A percentile compares a stretch with the other conserved stretches of the same genome.
Conservation (phyloP, 2,113 vertebrate genomes). For the Megaceryle torquata region DNA sequence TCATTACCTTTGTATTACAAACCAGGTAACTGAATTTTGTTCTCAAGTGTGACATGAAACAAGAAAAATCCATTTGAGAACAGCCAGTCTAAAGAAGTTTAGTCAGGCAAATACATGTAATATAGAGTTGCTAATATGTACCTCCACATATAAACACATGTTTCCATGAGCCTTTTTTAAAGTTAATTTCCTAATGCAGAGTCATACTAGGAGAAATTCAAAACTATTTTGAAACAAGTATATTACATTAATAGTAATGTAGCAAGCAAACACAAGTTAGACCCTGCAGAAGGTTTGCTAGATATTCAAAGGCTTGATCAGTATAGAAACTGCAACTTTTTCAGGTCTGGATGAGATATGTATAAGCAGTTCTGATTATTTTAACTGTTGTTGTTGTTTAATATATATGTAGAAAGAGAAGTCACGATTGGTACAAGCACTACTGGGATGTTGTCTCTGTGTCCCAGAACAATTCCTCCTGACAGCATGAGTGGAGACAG, state of each 20-base stretch:
- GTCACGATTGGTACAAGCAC: neutral
- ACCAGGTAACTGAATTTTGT: neutral
- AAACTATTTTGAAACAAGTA: neutral
- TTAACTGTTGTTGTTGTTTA: neutral
- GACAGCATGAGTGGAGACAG: too few relatives aligned
- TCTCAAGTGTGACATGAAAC: neutral
- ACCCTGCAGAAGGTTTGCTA: neutral
- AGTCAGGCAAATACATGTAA: neutral
- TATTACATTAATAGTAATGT: neutral
- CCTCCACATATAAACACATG: accelerated
- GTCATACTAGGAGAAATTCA: neutral
- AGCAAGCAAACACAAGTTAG: neutral
- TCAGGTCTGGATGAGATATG: neutral
- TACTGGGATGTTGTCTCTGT: neutral
- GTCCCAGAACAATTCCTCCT: neutral
- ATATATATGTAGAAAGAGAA: neutral
- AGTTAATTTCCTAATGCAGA: neutral
- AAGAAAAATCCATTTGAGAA: neutral
- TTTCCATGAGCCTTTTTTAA: neutral
- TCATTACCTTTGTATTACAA: neutral
- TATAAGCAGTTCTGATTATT: neutral
- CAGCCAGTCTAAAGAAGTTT: neutral
- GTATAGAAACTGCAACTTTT: neutral
- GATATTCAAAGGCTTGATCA: neutral
- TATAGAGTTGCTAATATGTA: neutral